Evolutionary conservation across 2,797 vertebrate species (phyloP), one percentile per base, ranked within the genome.

Genomic region (Poecilia wingei): DNA sequence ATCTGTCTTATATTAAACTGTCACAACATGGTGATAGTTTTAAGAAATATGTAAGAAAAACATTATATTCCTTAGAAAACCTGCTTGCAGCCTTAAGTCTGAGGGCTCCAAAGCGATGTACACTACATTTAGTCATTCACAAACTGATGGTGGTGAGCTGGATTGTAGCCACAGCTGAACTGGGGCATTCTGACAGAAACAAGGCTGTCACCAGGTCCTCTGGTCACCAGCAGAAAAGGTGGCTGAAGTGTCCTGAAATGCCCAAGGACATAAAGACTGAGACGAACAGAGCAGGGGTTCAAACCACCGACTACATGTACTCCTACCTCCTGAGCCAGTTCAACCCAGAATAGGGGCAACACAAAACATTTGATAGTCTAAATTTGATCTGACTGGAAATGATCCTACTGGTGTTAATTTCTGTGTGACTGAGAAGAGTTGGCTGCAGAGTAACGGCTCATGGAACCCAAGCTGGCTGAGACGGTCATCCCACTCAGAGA

Each of bases 391-490:
- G 22, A 41, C 20, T 66, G 36, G 18, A 66, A 41, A 66, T 39
- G 18, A 66, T 66, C 33, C 8, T 22, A 41, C 64, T 68, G 36
- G 9, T 68, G 64, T 39, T 68, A 10, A 68, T 68, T 22, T 22
- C 33, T 39, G 18, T 12, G 36, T 25, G 18, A 68, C 36, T 68
- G 64, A 41, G 36, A 68, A 25, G 16, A 4, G 9, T 41, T 59
- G 55, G n/a, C 8, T 39, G 33, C 69, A 68, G 49, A 74, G 18
- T 78, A 64, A 68, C 20, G 33, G 51, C 77, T 72, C 51, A 73
- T 76, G 73, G 81, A 77, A 74, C 39, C 12, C 33, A 41, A 74
- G 47, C 76, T 80, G 72, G 72, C 78, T 68, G 36, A 14, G 72
- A 14, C 36, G 9, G 10, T 36, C 33, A 36, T 64, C 61, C 5